Percentiles rank a stretch among this genome's conserved stretches.
These are phyloP conservation scores for Mungos mungo DNA, from an alignment of 2,113 vertebrate genomes.

Conservation along the genomic window DNA sequence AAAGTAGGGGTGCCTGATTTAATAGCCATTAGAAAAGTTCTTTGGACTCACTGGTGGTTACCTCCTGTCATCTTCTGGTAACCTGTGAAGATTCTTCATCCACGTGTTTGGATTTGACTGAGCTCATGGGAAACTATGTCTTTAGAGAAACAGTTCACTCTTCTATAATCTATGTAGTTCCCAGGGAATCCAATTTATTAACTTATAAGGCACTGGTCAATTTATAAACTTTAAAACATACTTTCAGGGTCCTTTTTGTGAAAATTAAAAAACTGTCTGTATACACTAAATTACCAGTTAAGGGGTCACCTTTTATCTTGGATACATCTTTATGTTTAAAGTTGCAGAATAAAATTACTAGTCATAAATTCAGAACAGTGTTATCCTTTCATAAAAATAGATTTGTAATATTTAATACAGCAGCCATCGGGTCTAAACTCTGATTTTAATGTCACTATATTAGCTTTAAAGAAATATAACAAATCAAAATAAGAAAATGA, in stretches of 20 bases:
- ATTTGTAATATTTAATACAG: background rate
- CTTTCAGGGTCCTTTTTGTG: background rate
- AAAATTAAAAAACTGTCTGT: background rate
- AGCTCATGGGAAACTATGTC: background rate
- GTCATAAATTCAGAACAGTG: background rate
- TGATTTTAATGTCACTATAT: background rate
- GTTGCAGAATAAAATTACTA: background rate
- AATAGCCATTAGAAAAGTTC: background rate
- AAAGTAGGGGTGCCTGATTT: background rate
- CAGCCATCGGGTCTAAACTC: background rate
- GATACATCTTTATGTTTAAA: background rate
- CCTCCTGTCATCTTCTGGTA: background rate
- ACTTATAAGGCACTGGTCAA: background rate
- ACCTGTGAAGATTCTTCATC: background rate
- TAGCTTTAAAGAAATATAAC: background rate
- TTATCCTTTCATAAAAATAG: background rate
- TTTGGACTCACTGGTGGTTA: background rate
- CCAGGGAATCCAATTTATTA: background rate
- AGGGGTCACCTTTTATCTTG: background rate
- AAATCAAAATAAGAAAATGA: background rate
- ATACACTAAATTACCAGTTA: background rate
- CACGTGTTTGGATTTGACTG: background rate
- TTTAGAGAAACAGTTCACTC: background rate
- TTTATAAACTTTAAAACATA: conserved; percentile 13
- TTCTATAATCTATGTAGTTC: background rate